Base-by-base conservation (phyloP, 2,797 vertebrate species). In the Micrastur ruficollis region DNA sequence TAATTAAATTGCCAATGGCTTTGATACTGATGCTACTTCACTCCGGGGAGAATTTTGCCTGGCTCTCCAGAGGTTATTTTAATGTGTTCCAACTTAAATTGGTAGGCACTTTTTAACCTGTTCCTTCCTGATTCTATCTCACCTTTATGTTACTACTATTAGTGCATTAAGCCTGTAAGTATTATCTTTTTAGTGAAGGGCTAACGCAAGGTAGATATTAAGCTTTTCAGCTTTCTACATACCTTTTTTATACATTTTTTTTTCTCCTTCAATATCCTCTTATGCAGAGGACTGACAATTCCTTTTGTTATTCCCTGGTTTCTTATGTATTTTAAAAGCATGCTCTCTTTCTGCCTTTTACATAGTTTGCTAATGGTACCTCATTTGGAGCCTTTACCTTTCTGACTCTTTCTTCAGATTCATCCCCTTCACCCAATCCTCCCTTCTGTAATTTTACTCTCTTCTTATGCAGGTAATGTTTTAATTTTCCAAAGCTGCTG, bases 1-100 rank as follows among this genome's bases (percentile, higher is more conserved):
- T 96, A 97, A 97, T 96, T 95, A 94, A 97, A 97, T 94, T 96
- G 94, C 91, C 96, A 95, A 50, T 49, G 94, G 92, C 92, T 97
- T 86, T 93, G 81, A 88, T 93, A 92, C 75, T 46, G 84, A 91
- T 63, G 96, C 50, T 94, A 55, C 93, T 80, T 94, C 89, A 84
- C 86, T 90, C 84, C 82, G 52, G 89, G 72, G 94, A 92, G 72
- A 91, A 79, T 90, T 97, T 66, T 96, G 75, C 58, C 86, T 91
- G 70, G 53, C 81, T 89, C 97, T 91, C 94, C 75, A 52, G 95
- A 95, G 92, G 85, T 94, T 91, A 93, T 94, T 97, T 92, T 95
- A 93, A 96, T 93, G 91, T 89, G 86, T 86, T 90, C 82, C 76
- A 72, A 86, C 86, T 91, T 96, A 96, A 94, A 92, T 83, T 55